Evolutionary conservation across 23 tunicate genomes (phyloP).

Genomic region (Trididemnum miniatum): DNA sequence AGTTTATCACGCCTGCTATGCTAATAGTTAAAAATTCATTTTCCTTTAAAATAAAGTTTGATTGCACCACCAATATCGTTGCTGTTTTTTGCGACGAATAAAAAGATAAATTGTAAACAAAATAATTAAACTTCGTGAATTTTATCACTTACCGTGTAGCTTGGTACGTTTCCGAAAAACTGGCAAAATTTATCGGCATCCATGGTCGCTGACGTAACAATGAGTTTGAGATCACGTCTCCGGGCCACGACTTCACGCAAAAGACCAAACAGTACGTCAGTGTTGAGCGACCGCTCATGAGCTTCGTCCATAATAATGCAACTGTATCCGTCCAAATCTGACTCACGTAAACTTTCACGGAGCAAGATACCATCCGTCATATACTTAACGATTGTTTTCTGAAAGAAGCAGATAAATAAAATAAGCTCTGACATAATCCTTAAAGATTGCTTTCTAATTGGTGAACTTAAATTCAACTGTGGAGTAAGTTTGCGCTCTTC

Average conservation of each 20-base stretch:
- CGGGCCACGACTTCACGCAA: conserved; percentile 88
- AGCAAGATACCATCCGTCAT: conserved; percentile 99
- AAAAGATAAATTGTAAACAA: too few relatives aligned
- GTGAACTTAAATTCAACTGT: too few relatives aligned
- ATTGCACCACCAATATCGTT: too few relatives aligned
- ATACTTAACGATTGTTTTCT: conserved; percentile 95
- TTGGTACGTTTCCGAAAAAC: conserved; percentile 97
- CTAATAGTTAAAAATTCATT: too few relatives aligned
- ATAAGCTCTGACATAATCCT: background rate
- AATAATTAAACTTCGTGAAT: too few relatives aligned
- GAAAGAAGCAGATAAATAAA: background rate
- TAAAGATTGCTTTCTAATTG: too few relatives aligned
- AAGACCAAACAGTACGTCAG: conserved; percentile 96
- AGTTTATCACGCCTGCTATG: too few relatives aligned
- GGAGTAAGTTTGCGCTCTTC: too few relatives aligned
- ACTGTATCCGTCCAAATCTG: conserved; percentile 91
- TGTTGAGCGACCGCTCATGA: conserved; percentile 98
- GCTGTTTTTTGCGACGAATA: too few relatives aligned
- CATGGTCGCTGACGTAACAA: conserved; percentile 99
- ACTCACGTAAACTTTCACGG: conserved; percentile 90
- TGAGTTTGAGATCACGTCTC: conserved; percentile 91
- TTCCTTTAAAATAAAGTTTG: too few relatives aligned
- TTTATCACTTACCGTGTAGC: conserved; percentile 66
- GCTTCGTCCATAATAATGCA: conserved; percentile 99
- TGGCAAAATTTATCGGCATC: conserved; percentile 95